A percentile compares a stretch with the other conserved stretches of the same genome.
phyloP scores from a whole-genome alignment of 2,797 vertebrate genomes.

The Sternarchorhynchus goeldii region DNA sequence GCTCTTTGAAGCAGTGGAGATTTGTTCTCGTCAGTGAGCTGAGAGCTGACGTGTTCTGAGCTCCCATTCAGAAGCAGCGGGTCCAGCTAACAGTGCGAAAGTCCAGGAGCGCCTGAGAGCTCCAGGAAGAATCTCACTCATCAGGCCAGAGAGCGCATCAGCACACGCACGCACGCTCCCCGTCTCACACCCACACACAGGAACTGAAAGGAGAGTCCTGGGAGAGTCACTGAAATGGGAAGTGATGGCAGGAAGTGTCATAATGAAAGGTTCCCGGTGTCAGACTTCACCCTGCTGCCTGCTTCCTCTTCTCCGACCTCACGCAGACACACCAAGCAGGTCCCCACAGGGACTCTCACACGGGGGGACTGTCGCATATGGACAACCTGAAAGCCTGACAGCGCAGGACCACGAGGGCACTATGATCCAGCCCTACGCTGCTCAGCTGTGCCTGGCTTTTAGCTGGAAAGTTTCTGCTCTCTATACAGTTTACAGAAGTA shows the following conservation, averaged over 20 bases:
- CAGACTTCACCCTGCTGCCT: conserved; percentile 49
- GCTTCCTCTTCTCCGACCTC: conserved; percentile 41
- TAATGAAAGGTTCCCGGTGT: conserved; percentile 62
- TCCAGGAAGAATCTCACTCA: conserved; percentile 6
- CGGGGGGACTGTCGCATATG: conserved; percentile 52
- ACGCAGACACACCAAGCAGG: conserved; percentile 56
- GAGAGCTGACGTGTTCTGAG: conserved; percentile 19
- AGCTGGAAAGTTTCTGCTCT: conserved; percentile 13
- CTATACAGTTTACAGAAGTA: conserved; percentile 54
- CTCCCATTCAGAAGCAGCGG: conserved; percentile 55
- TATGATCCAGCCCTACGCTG: conserved; percentile 12
- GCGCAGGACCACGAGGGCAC: neutral
- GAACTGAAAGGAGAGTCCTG: conserved; percentile 31
- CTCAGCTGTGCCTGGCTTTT: neutral
- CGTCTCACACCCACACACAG: conserved; percentile 7
- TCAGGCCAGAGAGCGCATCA: conserved; percentile 25
- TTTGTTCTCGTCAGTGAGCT: conserved; percentile 8
- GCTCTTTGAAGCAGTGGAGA: neutral
- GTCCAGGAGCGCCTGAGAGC: conserved; percentile 33
- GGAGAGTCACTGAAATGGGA: conserved; percentile 44
- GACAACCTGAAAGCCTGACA: conserved; percentile 43
- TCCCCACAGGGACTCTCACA: conserved; percentile 56
- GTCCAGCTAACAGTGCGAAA: conserved; percentile 38
- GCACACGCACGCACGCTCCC: neutral
- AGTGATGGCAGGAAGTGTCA: conserved; percentile 56